Base-by-base conservation (phyloP, 2,113 vertebrate genomes). In the Hiodon alosoides region DNA sequence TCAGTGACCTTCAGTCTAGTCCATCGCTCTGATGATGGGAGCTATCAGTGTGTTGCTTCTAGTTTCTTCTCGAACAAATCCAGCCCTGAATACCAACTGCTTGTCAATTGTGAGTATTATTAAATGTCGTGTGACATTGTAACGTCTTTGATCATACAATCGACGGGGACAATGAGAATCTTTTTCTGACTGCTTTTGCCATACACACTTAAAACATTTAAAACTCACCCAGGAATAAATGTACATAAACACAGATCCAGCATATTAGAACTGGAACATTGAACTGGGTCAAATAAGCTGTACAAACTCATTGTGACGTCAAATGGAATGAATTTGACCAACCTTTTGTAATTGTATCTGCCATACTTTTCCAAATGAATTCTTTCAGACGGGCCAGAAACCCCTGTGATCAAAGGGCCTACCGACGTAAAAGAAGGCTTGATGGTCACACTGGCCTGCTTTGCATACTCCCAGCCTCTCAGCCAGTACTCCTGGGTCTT, bases 101-200 rank as follows among this genome's bases (percentile, higher is more conserved):
- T 57, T 11, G 84, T 92, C 51, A 86, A 85, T 65, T 91, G 90
- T 92, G 61, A 90, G 90, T 91, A 81, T 64, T 54, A 31, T 4
- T 6, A 9, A 16, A n/a, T 5, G 46, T 62, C 2, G 17, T 47
- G 14, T 58, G 31, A 31, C 31, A 58, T 64, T 64, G 60, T 10
- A 46, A 71, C 50, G 2, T 47, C 11, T 14, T 9, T 4, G 66
- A 16, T 53, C 9, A 13, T 31, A 58, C 46, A 72, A 17, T 62
- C 58, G 51, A 55, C 60, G 9, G 50, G 17, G 50, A 14, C 14
- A 65, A n/a, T 72, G 3, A 31, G 52, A 11, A 47, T 54, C 5
- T 54, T 5, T 16, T 57, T 55, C 53, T 10, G 51, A n/a, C 53
- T 16, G n/a, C 16, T 58, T 14, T 57, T 31, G 31, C 31, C 31